Conservation (phyloP, 1,140 invertebrate species). For the Rhyacophila brunnea region DNA sequence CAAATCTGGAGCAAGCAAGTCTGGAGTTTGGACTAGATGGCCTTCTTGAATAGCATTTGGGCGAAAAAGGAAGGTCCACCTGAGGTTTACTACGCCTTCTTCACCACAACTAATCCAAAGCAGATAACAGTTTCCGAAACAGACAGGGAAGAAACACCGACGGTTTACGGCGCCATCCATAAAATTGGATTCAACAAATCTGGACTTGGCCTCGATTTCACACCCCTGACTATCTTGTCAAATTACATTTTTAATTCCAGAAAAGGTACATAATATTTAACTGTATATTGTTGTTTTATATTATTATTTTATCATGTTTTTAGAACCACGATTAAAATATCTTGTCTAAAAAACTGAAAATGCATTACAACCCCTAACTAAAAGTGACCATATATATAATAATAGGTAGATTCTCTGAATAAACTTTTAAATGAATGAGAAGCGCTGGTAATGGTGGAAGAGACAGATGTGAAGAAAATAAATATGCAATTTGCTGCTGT, state of each 20-base stretch:
- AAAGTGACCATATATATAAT: too few species aligned
- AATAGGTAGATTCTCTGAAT: too few species aligned
- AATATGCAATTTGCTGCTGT: too few species aligned
- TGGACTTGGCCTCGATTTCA: conserved; percentile 53
- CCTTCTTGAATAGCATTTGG: conserved; percentile 19
- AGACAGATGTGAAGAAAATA: too few species aligned
- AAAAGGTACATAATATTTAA: conserved; percentile 58
- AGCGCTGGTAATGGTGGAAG: too few species aligned
- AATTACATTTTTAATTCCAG: conserved; percentile 63
- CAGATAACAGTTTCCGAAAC: conserved; percentile 64
- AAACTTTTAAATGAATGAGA: too few species aligned
- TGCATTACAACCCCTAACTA: too few species aligned
- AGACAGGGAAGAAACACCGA: conserved; percentile 60
- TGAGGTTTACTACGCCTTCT: conserved; percentile 51
- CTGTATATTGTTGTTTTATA: background rate
- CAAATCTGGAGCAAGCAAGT: conserved; percentile 9
- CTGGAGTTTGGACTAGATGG: conserved; percentile 22
- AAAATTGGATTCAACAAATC: conserved; percentile 49
- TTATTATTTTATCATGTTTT: too few species aligned
- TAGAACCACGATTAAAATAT: too few species aligned
- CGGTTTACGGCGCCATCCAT: conserved; percentile 57
- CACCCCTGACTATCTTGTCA: conserved; percentile 60
- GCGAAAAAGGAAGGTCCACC: conserved; percentile 29
- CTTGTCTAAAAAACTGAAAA: too few species aligned
- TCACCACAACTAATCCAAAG: conserved; percentile 60